Base-by-base conservation (phyloP, 2,888 invertebrate genomes). In the Ganaspis brasiliensis region DNA sequence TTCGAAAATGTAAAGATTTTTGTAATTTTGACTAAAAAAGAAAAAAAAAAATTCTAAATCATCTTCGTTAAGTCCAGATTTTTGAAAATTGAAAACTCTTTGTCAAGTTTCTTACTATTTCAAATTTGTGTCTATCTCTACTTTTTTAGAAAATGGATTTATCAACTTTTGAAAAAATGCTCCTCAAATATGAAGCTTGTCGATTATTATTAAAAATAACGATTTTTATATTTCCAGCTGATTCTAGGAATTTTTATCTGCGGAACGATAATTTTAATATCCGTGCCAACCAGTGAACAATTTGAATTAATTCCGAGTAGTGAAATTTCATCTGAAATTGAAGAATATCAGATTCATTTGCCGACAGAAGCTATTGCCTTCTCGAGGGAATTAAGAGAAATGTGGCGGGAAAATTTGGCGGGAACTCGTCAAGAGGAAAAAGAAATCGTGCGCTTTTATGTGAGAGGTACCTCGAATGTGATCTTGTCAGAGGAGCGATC, bases 281-380 rank as follows among this genome's bases (percentile, higher is more conserved):
- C 26, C 35, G 14, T 24, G 9, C 24, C 40, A 24, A 21, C 12
- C n/a, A n/a, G n/a, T 2, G 14, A 40, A 67, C 9, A 45, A 24
- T 63, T 19, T 16, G 21, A 10, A 37, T 14, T 3, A 19, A 37
- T 35, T 67, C 6, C 8, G 16, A 5, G 24, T 8, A 2, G 14
- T 0, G 26, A 57, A 57, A 55, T 55, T 12, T 12, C 31, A 12
- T 10, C 35, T 12, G 24, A 73, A 21, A 19, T 78, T 19, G 73
- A 55, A 40, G 78, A 78, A 21, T 74, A 79, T 59, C 85, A 85
- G 73, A 73, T 81, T 6, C 82, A 85, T 73, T 56, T 82, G 12
- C 85, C 85, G 2, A 70, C 14, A 55, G 70, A 76, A 16, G 84
- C 84, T 21, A 79, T 61, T 3, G 77, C 73, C 26, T 75, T 81